Evolutionary conservation across 2,888 invertebrate species (phyloP).

Genomic region (Meiosimyza platycephala): DNA sequence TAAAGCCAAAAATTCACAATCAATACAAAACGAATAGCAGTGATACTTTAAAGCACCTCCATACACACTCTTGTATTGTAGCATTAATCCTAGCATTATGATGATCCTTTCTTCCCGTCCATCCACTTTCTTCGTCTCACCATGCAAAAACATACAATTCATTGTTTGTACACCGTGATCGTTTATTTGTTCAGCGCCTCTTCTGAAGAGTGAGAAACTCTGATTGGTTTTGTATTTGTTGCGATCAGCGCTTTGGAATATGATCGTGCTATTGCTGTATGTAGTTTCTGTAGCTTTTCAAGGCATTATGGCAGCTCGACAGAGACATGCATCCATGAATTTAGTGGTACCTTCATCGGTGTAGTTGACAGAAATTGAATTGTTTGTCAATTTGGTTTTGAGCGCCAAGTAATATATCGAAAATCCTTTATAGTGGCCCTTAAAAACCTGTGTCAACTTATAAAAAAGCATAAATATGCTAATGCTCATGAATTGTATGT

Average conservation of each 20-base stretch:
- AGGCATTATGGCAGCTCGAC: too few species aligned
- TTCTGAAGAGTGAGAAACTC: slow-evolving; percentile 32
- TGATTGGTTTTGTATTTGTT: slow-evolving; percentile 34
- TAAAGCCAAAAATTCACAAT: slow-evolving; percentile 8
- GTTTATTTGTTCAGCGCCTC: slow-evolving; percentile 35
- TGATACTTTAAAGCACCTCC: not conserved
- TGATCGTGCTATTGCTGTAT: slow-evolving; percentile 10
- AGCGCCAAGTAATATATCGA: slow-evolving; percentile 35
- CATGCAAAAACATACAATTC: too few species aligned
- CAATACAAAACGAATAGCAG: too few species aligned
- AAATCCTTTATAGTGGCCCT: not conserved
- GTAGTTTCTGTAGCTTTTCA: not conserved
- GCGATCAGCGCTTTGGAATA: slow-evolving; percentile 19
- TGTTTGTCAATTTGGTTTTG: slow-evolving; percentile 35
- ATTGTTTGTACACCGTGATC: slow-evolving; percentile 11
- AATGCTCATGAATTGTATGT: slow-evolving; percentile 8
- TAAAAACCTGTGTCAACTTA: slow-evolving; percentile 21
- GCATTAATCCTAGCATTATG: not conserved
- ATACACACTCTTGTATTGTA: not conserved
- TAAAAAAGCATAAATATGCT: slow-evolving; percentile 32
- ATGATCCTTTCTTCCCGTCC: not conserved
- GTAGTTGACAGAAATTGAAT: slow-evolving; percentile 29
- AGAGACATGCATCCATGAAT: too few species aligned
- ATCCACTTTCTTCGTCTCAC: not conserved
- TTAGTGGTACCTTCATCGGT: not conserved